These are phyloP conservation scores for Crossocerus cetratus DNA, from an alignment of 2,888 invertebrate species.

Conservation along the genomic window DNA sequence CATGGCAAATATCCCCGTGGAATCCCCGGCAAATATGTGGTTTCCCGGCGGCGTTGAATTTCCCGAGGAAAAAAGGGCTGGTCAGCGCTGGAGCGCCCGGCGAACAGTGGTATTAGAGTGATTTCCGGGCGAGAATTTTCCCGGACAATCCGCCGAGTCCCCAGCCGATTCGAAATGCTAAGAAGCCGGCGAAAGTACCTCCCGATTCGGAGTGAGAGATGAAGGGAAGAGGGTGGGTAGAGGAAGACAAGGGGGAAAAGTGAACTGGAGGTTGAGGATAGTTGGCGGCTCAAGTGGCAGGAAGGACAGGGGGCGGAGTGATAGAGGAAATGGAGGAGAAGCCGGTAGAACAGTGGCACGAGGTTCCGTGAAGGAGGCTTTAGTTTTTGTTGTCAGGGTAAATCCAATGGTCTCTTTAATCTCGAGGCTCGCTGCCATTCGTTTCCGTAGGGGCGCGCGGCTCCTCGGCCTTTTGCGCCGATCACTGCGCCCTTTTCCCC, in stretches of 20 bases:
- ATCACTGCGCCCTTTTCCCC: constrained; percentile 4
- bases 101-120: constrained; percentile 28
- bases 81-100: constrained; percentile 4
- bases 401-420: constrained; percentile 60
- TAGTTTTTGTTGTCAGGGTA: constrained; percentile 45
- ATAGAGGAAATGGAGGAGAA: constrained; percentile 22
- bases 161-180: neutral
- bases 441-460: constrained; percentile 36
- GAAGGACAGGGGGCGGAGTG: neutral
- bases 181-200: constrained; percentile 1
- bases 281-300: neutral
- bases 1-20: no score
- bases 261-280: no score
- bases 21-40: no score
- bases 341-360: constrained; percentile 9
- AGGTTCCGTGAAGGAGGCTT: constrained; percentile 27
- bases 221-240: neutral
- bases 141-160: no score
- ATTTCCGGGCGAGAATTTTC: constrained; percentile 31
- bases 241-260: neutral
- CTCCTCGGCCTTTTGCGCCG: constrained; percentile 22
- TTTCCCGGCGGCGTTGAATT: no score
- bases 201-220: neutral
- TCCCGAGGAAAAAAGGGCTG: neutral
- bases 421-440: constrained; percentile 54